Evolutionary conservation across 2,113 vertebrate species (phyloP).

Genomic region (Lasiurus borealis): DNA sequence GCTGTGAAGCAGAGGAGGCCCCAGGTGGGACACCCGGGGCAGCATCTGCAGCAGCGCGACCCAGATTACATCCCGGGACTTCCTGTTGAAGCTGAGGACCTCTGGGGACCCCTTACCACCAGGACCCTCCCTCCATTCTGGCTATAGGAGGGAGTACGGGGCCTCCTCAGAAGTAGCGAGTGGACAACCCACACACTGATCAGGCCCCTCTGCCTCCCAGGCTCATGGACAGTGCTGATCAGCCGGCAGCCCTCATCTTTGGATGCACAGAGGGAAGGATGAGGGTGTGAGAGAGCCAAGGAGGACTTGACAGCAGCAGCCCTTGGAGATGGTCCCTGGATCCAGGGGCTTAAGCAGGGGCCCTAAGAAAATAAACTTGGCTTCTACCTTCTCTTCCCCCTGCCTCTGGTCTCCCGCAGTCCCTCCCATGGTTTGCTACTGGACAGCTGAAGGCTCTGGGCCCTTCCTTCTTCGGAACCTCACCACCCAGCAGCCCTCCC

Average conservation of each 20-base stretch:
- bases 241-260: neutral
- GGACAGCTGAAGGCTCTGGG: neutral
- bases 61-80: neutral
- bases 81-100: neutral
- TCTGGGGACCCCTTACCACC: no score
- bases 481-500: neutral
- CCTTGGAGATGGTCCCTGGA: neutral
- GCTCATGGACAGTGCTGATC: neutral
- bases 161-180: neutral
- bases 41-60: neutral
- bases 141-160: neutral
- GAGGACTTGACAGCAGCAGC: neutral
- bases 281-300: neutral
- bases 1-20: neutral
- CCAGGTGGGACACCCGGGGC: neutral
- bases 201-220: neutral
- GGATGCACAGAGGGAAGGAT: neutral
- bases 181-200: neutral
- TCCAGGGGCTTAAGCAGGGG: neutral
- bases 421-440: neutral
- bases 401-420: neutral
- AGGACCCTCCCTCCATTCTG: neutral
- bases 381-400: conserved; percentile 40
- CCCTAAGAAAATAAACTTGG: conserved; percentile 68
- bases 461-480: neutral